Conservation (phyloP, 2,797 vertebrate genomes). For the Sebastes alutus region DNA sequence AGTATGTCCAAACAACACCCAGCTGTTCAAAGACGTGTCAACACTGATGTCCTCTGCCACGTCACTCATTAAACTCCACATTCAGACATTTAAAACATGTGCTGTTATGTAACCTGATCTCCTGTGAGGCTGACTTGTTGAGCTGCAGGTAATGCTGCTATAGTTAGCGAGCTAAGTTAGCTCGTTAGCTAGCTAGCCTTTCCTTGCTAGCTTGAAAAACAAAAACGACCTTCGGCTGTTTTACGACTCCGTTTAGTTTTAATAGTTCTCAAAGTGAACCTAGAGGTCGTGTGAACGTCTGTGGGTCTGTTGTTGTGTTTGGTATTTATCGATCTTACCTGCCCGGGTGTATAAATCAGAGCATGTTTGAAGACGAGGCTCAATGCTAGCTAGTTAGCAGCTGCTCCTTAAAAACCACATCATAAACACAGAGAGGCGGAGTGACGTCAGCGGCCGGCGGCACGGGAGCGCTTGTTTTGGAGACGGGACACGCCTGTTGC, state of each 20-base stretch:
- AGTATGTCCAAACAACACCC: background rate
- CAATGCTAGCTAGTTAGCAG: slow-evolving; percentile 57
- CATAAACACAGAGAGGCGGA: slow-evolving; percentile 53
- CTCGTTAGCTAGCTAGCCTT: slow-evolving; percentile 39
- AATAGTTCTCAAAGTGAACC: background rate
- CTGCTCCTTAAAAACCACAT: slow-evolving; percentile 55
- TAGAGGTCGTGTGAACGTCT: background rate
- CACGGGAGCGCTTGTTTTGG: slow-evolving; percentile 24
- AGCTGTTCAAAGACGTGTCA: background rate
- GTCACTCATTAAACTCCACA: background rate
- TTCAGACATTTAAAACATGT: rapidly evolving
- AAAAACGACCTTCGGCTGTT: slow-evolving; percentile 68
- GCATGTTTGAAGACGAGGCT: slow-evolving; percentile 68
- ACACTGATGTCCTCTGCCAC: background rate
- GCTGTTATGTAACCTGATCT: background rate
- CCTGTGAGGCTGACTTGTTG: background rate
- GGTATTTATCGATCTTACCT: slow-evolving; percentile 49
- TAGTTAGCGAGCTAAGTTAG: slow-evolving; percentile 49
- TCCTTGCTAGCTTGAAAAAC: slow-evolving; percentile 28
- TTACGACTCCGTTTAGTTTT: slow-evolving; percentile 16
- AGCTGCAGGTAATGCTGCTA: background rate
- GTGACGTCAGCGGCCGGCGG: slow-evolving; percentile 58
- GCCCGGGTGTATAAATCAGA: slow-evolving; percentile 55
- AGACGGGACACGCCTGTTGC: background rate
- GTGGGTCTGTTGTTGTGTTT: too few species aligned